Base-by-base conservation (phyloP, 2,113 vertebrate genomes). In the Pluvianellus socialis region DNA sequence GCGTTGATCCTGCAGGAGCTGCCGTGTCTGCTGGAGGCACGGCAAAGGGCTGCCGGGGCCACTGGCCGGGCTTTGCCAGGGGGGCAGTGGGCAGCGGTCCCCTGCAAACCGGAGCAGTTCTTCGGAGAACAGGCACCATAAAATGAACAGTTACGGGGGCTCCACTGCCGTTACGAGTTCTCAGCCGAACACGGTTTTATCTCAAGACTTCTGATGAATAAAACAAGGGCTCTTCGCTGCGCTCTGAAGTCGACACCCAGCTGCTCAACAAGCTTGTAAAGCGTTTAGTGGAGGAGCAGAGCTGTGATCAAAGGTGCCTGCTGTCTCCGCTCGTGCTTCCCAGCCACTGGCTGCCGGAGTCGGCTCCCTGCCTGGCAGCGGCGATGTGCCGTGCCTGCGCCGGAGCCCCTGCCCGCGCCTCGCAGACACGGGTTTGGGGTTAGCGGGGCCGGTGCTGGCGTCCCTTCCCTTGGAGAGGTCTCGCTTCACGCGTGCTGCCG, bases 111-210 rank as follows among this genome's bases (percentile, higher is more conserved):
- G 2, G 22, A 30, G 35, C 0, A 0, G 75, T 7, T 9, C 33
- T 38, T 22, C 0, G 2, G 22, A 35, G 9, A 13, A 5, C 0
- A 14, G 42, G 80, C 28, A 10, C n/a, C 6, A 0, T 3, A 0
- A 53, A 50, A 18, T 7, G 6, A 21, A 2, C 20, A 3, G 38
- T 33, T 13, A 3, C 0, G 1, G 33, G 33, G 27, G 32, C 65
- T 65, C 40, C 0, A 3, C 27, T 0, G 4, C 70, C 0, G 1
- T 7, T 35, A 6, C 5, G 0, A 32, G 66, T 19, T 86, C 61
- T 81, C 38, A 5, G 17, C 76, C 3, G 3, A n/a, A n/a, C 0
- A 0, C 3, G 26, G 17, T 52, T 38, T 45, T 24, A 19, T 40
- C 72, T 61, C 59, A 8, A 7, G 79, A 5, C 5, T 47, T 17